phyloP scores from a whole-genome alignment of 2,888 invertebrate species.

The Dinocampus coccinellae region DNA sequence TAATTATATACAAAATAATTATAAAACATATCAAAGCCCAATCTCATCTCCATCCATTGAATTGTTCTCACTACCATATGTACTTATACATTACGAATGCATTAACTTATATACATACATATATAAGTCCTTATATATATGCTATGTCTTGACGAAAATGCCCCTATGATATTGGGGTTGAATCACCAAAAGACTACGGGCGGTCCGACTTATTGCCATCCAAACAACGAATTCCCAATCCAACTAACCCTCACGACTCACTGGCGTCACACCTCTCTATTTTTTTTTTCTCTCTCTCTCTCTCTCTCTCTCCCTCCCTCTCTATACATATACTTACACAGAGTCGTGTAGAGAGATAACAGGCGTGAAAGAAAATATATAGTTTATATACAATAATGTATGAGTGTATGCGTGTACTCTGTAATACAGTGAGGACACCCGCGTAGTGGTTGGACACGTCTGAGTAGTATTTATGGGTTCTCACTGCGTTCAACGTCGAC shows the following conservation, averaged over 20 bases:
- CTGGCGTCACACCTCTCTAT: constrained; percentile 22
- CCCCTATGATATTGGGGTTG: background rate
- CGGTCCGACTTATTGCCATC: constrained; percentile 23
- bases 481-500: constrained; percentile 18
- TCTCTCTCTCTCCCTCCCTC: too few species aligned
- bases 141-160: background rate
- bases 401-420: background rate
- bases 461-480: constrained; percentile 25
- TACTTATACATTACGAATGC: too few species aligned
- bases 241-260: background rate
- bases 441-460: constrained; percentile 8
- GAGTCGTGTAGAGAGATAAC: background rate
- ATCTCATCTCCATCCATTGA: background rate
- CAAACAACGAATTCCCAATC: constrained; percentile 9
- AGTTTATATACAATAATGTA: background rate
- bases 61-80: too few species aligned
- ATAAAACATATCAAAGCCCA: background rate
- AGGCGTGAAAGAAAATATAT: constrained; percentile 1
- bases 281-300: too few species aligned
- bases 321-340: too few species aligned
- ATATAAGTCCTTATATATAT: background rate
- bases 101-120: too few species aligned
- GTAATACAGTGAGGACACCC: background rate
- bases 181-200: constrained; percentile 22
- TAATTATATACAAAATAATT: constrained; percentile 7